Evolutionary conservation across 2,797 vertebrate genomes (phyloP).

Genomic region (Lacerta agilis): DNA sequence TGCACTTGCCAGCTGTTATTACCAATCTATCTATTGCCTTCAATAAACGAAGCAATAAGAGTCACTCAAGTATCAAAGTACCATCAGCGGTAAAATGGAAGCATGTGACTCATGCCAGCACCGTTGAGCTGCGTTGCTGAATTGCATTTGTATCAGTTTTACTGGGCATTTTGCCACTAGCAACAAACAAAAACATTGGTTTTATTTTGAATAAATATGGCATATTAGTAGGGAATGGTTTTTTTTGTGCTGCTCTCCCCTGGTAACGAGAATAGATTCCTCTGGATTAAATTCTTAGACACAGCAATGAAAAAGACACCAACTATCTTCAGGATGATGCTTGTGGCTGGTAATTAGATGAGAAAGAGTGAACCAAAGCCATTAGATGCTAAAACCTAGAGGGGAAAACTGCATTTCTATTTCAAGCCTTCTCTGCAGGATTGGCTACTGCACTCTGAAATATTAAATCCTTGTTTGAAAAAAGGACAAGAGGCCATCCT

Average conservation of each 20-base stretch:
- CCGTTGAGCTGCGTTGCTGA: neutral
- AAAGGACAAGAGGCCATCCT: constrained; percentile 17
- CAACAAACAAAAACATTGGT: constrained; percentile 7
- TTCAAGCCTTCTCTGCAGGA: neutral
- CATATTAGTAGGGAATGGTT: neutral
- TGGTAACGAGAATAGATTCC: constrained; percentile 8
- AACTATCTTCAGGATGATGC: neutral
- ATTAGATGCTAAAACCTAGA: constrained; percentile 24
- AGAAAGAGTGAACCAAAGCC: constrained; percentile 10
- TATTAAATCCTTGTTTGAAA: neutral
- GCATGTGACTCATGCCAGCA: neutral
- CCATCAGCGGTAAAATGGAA: neutral
- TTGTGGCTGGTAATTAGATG: constrained; percentile 23
- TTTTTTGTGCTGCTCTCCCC: neutral
- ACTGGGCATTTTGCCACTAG: neutral
- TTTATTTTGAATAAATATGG: constrained; percentile 18
- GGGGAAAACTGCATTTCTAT: neutral
- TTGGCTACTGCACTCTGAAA: constrained; percentile 2
- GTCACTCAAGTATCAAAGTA: constrained; percentile 2
- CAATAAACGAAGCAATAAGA: constrained; percentile 3
- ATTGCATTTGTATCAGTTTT: neutral
- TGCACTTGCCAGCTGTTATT: neutral
- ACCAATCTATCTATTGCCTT: constrained; percentile 9
- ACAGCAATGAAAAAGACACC: constrained; percentile 17
- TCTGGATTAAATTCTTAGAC: constrained; percentile 24